phyloP scores from a whole-genome alignment of 2,797 vertebrate species.

The Anomalospiza imberbis region DNA sequence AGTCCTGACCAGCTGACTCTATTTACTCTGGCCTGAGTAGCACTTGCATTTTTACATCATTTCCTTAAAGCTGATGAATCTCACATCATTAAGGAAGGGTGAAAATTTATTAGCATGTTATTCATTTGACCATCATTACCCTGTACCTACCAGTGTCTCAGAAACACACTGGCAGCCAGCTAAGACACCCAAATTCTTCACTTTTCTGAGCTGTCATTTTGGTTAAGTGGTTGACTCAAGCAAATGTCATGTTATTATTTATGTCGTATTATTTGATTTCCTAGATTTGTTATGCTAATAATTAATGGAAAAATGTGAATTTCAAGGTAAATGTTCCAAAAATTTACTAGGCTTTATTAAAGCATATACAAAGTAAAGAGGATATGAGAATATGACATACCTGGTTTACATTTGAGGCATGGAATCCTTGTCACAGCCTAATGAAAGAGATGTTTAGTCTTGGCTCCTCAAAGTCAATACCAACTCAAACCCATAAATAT shows the following conservation, averaged over 20 bases:
- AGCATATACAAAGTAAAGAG: background rate
- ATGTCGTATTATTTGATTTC: background rate
- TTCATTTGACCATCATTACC: background rate
- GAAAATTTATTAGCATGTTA: background rate
- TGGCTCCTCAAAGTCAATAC: background rate
- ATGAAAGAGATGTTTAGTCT: background rate
- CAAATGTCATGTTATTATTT: background rate
- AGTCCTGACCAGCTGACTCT: background rate
- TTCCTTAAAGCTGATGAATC: background rate
- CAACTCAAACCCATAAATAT: background rate
- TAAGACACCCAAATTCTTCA: background rate
- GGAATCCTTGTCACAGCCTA: background rate
- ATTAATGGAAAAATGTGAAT: background rate
- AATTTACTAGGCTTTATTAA: background rate
- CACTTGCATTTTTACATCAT: background rate
- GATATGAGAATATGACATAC: background rate
- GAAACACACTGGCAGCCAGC: background rate
- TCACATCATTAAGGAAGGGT: background rate
- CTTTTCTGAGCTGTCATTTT: background rate
- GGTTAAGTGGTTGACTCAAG: background rate
- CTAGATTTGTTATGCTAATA: background rate
- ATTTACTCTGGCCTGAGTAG: background rate
- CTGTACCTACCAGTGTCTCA: background rate
- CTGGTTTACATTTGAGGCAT: background rate
- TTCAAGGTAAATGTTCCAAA: background rate